A percentile compares a stretch with the other conserved stretches of the same genome.
Evolutionary conservation across 2,888 invertebrate species (phyloP).

Genomic region (Lithosia quadra): DNA sequence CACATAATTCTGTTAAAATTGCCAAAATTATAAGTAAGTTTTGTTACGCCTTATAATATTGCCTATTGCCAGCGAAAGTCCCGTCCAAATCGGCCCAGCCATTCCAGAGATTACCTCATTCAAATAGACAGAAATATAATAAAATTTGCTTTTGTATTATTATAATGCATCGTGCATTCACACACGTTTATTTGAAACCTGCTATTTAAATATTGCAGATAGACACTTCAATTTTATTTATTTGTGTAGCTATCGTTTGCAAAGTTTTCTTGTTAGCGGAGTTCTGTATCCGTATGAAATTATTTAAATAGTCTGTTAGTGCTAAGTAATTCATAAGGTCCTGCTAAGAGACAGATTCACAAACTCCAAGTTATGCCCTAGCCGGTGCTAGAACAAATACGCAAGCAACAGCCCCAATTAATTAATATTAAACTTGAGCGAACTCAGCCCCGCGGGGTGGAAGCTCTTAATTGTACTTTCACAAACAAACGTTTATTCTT

Average conservation of each 20-base stretch:
- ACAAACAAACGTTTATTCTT: constrained; percentile 59
- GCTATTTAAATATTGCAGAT: too few species aligned
- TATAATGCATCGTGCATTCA: too few species aligned
- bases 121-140: too few species aligned
- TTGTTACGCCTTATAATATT: too few species aligned
- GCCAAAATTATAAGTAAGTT: too few species aligned
- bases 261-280: not conserved
- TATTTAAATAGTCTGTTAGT: constrained; percentile 5
- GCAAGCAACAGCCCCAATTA: constrained; percentile 58
- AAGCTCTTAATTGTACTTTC: constrained; percentile 58
- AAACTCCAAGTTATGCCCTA: constrained; percentile 34
- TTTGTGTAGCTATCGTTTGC: not conserved
- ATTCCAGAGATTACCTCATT: too few species aligned
- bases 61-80: too few species aligned
- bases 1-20: too few species aligned
- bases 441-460: constrained; percentile 45
- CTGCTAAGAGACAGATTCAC: constrained; percentile 26
- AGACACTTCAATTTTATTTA: not conserved
- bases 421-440: constrained; percentile 55
- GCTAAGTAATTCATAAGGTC: constrained; percentile 12
- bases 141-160: too few species aligned
- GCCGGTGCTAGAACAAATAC: constrained; percentile 53
- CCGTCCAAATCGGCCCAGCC: too few species aligned
- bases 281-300: not conserved
- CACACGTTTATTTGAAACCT: too few species aligned